phyloP scores from a whole-genome alignment of 2,888 invertebrate species.

The Ceramica pisi region DNA sequence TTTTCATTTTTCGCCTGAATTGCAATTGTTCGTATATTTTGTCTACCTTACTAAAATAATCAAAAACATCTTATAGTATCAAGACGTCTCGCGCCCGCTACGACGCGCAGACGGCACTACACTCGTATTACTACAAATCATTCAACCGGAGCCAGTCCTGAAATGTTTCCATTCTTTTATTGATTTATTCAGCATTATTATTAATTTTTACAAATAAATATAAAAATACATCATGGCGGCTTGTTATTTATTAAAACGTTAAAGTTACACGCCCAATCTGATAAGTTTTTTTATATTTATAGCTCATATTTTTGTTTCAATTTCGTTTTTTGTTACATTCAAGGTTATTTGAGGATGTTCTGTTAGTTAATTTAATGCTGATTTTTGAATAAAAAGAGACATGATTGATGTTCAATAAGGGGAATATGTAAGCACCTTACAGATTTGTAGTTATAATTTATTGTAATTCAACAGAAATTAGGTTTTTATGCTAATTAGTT shows the following conservation, averaged over 20 bases:
- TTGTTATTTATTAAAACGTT: slow-evolving; percentile 87
- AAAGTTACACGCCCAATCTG: slow-evolving; percentile 84
- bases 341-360: slow-evolving; percentile 70
- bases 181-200: slow-evolving; percentile 90
- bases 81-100: slow-evolving; percentile 62
- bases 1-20: too few relatives aligned
- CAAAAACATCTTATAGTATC: slow-evolving; percentile 73
- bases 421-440: slow-evolving; percentile 14
- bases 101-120: slow-evolving; percentile 79
- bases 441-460: slow-evolving; percentile 30
- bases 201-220: slow-evolving; percentile 81
- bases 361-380: slow-evolving; percentile 58
- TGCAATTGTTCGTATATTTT: too few relatives aligned
- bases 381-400: slow-evolving; percentile 45
- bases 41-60: not conserved
- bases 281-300: slow-evolving; percentile 82
- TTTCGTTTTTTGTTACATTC: slow-evolving; percentile 68
- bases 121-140: slow-evolving; percentile 90
- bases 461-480: slow-evolving; percentile 27
- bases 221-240: slow-evolving; percentile 71
- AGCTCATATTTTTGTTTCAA: slow-evolving; percentile 75
- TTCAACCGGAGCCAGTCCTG: slow-evolving; percentile 85
- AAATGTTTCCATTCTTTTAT: slow-evolving; percentile 89
- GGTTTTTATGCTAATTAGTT: slow-evolving; percentile 47
- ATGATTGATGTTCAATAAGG: slow-evolving; percentile 30